phyloP scores from a whole-genome alignment of 2,888 invertebrate species.

The Tenthredo distinguenda region DNA sequence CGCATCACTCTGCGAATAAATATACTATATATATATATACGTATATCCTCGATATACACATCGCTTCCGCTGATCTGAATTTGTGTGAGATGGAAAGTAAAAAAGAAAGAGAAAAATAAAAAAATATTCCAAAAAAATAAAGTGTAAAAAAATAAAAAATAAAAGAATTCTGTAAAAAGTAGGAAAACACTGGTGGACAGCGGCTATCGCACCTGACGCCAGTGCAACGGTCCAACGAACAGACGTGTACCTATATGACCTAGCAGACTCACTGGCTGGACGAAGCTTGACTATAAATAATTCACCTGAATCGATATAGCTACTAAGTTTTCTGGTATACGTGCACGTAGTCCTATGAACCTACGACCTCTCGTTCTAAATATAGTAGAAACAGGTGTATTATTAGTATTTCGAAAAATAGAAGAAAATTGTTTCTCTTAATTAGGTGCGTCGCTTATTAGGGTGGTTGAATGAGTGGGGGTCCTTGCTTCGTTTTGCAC shows the following conservation, averaged over 20 bases:
- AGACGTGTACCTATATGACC: conserved; percentile 12
- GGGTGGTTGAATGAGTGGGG: background rate
- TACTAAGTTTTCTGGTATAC: conserved; percentile 11
- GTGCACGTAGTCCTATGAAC: conserved; percentile 3
- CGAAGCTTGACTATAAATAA: conserved; percentile 66
- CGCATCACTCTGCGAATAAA: background rate
- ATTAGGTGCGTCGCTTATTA: background rate
- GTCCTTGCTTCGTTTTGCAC: background rate
- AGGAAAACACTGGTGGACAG: background rate
- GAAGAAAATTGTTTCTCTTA: background rate
- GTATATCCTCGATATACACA: background rate
- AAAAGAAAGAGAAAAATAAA: background rate
- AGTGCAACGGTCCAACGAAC: conserved; percentile 24
- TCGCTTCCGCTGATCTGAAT: background rate
- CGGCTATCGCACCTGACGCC: background rate
- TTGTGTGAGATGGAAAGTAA: background rate
- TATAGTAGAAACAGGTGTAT: background rate
- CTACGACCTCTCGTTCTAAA: conserved; percentile 6
- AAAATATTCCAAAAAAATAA: background rate
- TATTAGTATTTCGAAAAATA: background rate
- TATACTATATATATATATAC: background rate
- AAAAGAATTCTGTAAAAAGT: background rate
- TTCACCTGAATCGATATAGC: conserved; percentile 71
- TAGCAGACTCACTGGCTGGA: conserved; percentile 37
- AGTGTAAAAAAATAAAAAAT: background rate